These are phyloP conservation scores for Eupithecia vulgata DNA, from an alignment of 2,888 invertebrate genomes.

Conservation along the genomic window DNA sequence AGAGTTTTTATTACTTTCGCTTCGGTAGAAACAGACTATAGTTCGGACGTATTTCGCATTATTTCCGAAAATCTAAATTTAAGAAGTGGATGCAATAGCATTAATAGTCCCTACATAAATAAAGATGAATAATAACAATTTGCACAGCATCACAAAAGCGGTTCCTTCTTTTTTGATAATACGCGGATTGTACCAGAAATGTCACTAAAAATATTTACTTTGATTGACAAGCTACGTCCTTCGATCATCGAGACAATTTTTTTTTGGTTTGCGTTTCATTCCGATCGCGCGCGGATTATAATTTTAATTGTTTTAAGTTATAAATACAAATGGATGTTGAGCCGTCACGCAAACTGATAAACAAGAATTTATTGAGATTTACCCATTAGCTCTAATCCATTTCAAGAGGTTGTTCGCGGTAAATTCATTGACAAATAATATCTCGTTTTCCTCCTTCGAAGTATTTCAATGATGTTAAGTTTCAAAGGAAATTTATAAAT, in stretches of 20 bases:
- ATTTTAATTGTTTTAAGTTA: background rate
- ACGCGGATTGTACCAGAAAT: background rate
- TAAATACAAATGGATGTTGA: background rate
- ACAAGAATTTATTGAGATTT: conserved; percentile 34
- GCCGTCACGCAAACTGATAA: conserved; percentile 25
- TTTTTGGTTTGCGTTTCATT: background rate
- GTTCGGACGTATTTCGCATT: background rate
- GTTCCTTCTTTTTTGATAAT: background rate
- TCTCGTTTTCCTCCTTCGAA: conserved; percentile 50
- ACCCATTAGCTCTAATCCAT: conserved; percentile 10
- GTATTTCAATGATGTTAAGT: conserved; percentile 47
- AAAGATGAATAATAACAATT: background rate
- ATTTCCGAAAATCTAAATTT: background rate
- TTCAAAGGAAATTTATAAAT: conserved; percentile 46
- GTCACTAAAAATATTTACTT: background rate
- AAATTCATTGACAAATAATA: conserved; percentile 36
- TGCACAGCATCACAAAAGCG: background rate
- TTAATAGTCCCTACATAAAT: background rate
- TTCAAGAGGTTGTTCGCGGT: conserved; percentile 26
- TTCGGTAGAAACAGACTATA: background rate
- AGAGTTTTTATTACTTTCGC: background rate
- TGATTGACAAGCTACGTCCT: background rate
- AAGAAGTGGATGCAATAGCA: background rate
- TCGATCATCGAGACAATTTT: too few species aligned
- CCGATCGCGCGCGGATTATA: background rate